Evolutionary conservation across 2,888 invertebrate species (phyloP).

Genomic region (Conistra vaccinii): DNA sequence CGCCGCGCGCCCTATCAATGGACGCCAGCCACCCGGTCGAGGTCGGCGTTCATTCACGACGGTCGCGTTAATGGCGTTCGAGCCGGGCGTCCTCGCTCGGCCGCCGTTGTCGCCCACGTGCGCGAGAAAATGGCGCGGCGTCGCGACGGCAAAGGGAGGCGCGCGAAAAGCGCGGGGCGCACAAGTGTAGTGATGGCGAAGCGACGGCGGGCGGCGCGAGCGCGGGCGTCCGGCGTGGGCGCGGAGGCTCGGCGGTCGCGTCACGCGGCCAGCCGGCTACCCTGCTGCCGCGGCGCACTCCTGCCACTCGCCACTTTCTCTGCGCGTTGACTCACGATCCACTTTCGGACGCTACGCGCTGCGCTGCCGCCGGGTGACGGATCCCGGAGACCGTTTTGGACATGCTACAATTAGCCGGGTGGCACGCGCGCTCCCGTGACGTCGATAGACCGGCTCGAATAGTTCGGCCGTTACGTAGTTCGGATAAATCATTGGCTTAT

Average conservation of each 20-base stretch:
- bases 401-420: slow-evolving; percentile 87
- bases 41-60: slow-evolving; percentile 90
- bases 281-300: slow-evolving; percentile 64
- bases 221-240: slow-evolving; percentile 82
- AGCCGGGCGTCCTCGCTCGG: slow-evolving; percentile 85
- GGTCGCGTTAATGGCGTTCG: slow-evolving; percentile 88
- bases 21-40: slow-evolving; percentile 87
- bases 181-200: slow-evolving; percentile 84
- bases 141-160: slow-evolving; percentile 87
- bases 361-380: slow-evolving; percentile 74
- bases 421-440: slow-evolving; percentile 87
- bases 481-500: slow-evolving; percentile 82
- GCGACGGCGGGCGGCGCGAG: slow-evolving; percentile 77
- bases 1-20: slow-evolving; percentile 88
- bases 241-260: slow-evolving; percentile 86
- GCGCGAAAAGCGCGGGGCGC: slow-evolving; percentile 89
- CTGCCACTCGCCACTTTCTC: slow-evolving; percentile 75
- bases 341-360: slow-evolving; percentile 78
- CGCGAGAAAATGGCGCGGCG: slow-evolving; percentile 90
- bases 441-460: slow-evolving; percentile 81
- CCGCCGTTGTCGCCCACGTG: slow-evolving; percentile 88
- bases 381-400: slow-evolving; percentile 86
- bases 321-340: slow-evolving; percentile 83
- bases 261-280: slow-evolving; percentile 65
- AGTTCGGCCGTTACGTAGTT: slow-evolving; percentile 84